Base-by-base conservation (phyloP, 2,113 vertebrate species). In the Otus sunia region DNA sequence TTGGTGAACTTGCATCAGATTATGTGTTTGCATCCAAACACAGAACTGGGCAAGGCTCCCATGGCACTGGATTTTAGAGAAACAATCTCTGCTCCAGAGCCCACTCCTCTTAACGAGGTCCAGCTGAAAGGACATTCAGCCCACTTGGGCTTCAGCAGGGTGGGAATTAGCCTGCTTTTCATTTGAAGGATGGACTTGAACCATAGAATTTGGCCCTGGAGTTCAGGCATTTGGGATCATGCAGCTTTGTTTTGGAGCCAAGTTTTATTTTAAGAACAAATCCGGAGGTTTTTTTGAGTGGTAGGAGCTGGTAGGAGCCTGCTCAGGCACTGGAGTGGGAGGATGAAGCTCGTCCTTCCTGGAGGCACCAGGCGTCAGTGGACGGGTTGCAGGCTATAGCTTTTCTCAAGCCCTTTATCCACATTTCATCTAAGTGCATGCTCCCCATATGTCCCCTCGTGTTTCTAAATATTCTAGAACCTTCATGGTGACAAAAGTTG, bases 251-350 rank as follows among this genome's bases (percentile, higher is more conserved):
- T 90, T 85, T 72, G 62, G 43, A 87, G 77, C 34, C 52, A 89
- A 23, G 21, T 78, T 95, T 89, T 94, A 77, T 95, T 92, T 94
- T 87, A 80, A 79, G 84, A 87, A 72, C 7, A n/a, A 78, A 82
- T 29, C 23, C 75, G 12, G 53, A 67, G 21, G 12, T 0, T 32
- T 55, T 74, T 82, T 49, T 7, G 32, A 4, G 7, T 73, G 32
- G 49, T 82, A 75, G 67, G 36, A 79, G 36, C 21, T 72, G 8
- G 49, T 60, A 85, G 71, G 56, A 94, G 12, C 69, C 66, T 86
- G 41, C 56, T 88, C 8, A 39, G 50, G 27, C 4, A 0, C 50
- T 19, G 20, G 36, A 47, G 21, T 4, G 2, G 29, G 49, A 59
- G n/a, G 36, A 63, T 4, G 6, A 56, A 63, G 26, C 36, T 86